Evolutionary conservation across 2,888 invertebrate species (phyloP).

Genomic region (Lydus trimaculatus): DNA sequence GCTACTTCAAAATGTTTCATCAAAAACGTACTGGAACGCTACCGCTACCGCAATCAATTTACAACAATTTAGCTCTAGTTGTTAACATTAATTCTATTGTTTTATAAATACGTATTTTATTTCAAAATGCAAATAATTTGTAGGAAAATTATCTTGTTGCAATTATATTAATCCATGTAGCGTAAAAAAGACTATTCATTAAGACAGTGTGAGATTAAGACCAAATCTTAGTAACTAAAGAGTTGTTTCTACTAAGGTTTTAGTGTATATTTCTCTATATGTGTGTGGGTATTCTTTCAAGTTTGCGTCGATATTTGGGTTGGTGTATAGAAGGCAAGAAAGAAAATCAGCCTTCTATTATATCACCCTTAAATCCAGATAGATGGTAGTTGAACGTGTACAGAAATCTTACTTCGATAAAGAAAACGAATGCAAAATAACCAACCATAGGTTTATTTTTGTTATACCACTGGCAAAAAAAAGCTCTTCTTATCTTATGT

Average conservation of each 20-base stretch:
- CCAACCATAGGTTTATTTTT: background rate
- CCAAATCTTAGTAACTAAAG: background rate
- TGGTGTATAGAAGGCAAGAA: background rate
- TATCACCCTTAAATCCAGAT: constrained; percentile 4
- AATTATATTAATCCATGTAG: background rate
- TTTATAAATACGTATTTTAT: background rate
- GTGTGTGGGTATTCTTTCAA: background rate
- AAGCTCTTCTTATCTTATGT: background rate
- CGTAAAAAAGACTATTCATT: background rate
- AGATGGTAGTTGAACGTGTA: constrained; percentile 3
- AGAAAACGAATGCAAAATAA: constrained; percentile 1
- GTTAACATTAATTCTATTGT: background rate
- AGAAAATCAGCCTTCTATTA: background rate
- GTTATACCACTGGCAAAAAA: background rate
- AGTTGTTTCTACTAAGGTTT: background rate
- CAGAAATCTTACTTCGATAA: background rate
- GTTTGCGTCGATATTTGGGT: background rate
- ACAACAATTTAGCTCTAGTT: background rate
- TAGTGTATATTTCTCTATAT: background rate
- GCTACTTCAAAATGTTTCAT: background rate
- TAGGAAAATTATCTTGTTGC: background rate
- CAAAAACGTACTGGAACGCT: background rate
- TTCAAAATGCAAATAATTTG: background rate
- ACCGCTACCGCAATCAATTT: background rate
- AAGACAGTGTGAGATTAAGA: background rate